These are phyloP conservation scores for Bembecia ichneumoniformis DNA, from an alignment of 2,888 invertebrate species.

Conservation along the genomic window DNA sequence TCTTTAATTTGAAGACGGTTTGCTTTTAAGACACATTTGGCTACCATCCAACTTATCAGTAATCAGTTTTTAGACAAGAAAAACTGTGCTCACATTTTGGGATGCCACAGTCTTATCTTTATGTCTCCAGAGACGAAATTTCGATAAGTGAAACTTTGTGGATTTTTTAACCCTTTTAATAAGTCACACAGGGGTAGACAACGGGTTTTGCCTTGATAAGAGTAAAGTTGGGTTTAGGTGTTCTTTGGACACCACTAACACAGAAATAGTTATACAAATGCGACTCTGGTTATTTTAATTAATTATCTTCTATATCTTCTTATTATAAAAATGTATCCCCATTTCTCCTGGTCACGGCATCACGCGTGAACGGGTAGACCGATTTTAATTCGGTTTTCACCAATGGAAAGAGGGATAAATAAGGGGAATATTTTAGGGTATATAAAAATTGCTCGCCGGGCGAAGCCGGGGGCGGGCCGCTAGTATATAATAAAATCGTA, in stretches of 20 bases:
- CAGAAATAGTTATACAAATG: neutral
- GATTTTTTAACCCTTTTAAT: slow-evolving; percentile 24
- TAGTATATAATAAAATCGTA: no score
- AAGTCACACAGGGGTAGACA: slow-evolving; percentile 18
- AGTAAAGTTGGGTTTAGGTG: slow-evolving; percentile 21
- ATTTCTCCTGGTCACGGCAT: no score
- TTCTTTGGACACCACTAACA: neutral
- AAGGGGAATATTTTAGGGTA: no score
- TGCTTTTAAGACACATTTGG: neutral
- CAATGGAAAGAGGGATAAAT: no score
- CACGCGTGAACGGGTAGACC: no score
- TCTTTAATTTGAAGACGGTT: neutral
- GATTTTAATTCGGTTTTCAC: no score
- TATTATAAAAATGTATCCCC: no score
- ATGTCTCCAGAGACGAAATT: neutral
- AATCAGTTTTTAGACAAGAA: neutral
- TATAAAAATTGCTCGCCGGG: no score
- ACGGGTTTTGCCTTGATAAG: slow-evolving; percentile 24
- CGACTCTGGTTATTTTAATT: neutral
- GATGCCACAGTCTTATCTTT: neutral
- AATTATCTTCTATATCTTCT: no score
- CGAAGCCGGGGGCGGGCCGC: no score
- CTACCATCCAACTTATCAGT: neutral
- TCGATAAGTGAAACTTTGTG: neutral
- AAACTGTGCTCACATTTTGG: neutral